phyloP scores from a whole-genome alignment of 2,888 invertebrate genomes.

The Meghimatium bilineatum region DNA sequence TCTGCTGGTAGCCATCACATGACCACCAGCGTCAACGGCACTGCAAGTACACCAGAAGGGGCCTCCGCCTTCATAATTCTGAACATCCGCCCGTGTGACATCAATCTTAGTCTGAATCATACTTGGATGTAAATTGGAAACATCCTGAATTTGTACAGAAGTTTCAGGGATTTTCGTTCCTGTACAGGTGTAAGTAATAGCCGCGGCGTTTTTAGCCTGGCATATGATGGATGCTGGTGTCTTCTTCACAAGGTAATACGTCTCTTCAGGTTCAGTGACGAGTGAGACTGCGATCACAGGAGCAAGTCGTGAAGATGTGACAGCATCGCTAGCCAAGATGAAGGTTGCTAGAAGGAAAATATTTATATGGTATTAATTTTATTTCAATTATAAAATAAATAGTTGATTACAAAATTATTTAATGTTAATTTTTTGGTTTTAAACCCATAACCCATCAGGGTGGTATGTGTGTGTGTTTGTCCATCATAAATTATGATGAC shows the following conservation, averaged over 20 bases:
- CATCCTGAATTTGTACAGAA: constrained; percentile 45
- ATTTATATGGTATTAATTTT: no score
- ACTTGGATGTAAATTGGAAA: constrained; percentile 26
- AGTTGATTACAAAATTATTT: no score
- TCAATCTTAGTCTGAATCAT: constrained; percentile 40
- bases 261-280: constrained; percentile 40
- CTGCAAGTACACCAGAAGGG: constrained; percentile 48
- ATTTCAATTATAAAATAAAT: no score
- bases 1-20: constrained; percentile 13
- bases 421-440: no score
- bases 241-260: constrained; percentile 48
- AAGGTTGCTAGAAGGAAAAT: constrained; percentile 39
- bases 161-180: constrained; percentile 44
- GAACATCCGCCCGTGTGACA: constrained; percentile 41
- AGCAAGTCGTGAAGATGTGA: not conserved
- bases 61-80: constrained; percentile 9
- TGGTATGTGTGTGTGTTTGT: no score
- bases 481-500: no score
- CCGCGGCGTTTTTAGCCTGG: constrained; percentile 47
- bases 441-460: no score
- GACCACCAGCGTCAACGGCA: constrained; percentile 13
- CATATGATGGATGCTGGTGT: constrained; percentile 45
- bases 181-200: constrained; percentile 48
- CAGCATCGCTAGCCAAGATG: constrained; percentile 21
- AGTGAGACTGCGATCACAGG: not conserved